Evolutionary conservation across 2,888 invertebrate genomes (phyloP), one percentile per base, ranked within the genome.

Genomic region (Patella pellucida): DNA sequence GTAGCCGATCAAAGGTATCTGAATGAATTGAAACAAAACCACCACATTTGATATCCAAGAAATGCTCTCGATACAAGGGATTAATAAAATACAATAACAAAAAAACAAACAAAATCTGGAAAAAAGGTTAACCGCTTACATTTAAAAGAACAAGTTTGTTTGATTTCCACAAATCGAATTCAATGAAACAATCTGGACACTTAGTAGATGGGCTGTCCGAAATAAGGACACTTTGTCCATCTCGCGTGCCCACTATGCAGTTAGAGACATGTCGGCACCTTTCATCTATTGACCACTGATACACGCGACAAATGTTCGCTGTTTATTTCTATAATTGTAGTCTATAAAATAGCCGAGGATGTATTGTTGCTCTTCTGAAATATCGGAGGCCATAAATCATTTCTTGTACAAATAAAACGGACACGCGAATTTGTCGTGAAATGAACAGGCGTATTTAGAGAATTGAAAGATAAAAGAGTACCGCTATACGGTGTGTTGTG

Each of bases 261-360:
- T 14, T 19, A 23, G 19, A 3, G 23, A 62, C 23, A 23, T 62
- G 23, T 62, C 62, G 62, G 62, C 62, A 62, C 23, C 23, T 62
- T 19, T 23, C 19, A 62, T 62, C 62, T 62, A 41, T 62, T 62
- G 23, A 62, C 23, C 19, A 23, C 62, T 23, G 62, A 62, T 62
- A 23, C 62, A 62, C 62, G 62, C 62, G 62, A 62, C 62, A 62
- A 62, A 62, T 62, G 62, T 11, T 23, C 62, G 11, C 12, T 62
- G 62, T 62, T 62, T 62, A 62, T 62, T 62, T 62, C 62, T 62
- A 12, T 62, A 62, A 62, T 62, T 62, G 19, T 62, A 62, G 62
- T 62, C 62, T 62, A 19, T 62, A 9, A 62, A 62, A 23, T 62
- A 23, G 23, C 23, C 23, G 23, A 14, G 19, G 19, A 62, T 19